Conservation (phyloP, 1,140 invertebrate species). For the Neodiprion virginianus region DNA sequence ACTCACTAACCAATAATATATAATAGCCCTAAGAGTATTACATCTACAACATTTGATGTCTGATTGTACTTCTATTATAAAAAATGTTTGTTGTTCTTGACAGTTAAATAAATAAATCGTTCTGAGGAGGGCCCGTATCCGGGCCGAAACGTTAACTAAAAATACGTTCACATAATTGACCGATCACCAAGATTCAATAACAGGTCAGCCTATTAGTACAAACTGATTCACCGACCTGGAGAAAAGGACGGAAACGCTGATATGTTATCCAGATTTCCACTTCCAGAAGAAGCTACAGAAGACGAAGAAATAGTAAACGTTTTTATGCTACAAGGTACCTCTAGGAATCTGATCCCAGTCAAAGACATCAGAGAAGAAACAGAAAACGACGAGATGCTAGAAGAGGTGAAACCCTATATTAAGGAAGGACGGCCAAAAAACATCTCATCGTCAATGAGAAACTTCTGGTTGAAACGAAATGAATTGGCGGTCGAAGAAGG, state of each 20-base stretch:
- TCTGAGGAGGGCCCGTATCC: no score
- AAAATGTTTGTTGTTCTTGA: no score
- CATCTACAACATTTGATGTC: no score
- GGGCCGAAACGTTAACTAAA: no score
- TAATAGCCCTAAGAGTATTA: no score
- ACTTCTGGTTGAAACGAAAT: slow-evolving; percentile 10
- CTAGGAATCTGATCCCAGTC: slow-evolving; percentile 14
- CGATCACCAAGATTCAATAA: no score
- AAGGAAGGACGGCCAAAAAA: slow-evolving; percentile 15
- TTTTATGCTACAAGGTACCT: slow-evolving; percentile 18
- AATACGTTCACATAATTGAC: no score
- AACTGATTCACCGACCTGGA: slow-evolving; percentile 24
- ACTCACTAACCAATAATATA: no score
- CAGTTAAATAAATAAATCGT: no score
- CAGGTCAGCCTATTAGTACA: slow-evolving; percentile 28
- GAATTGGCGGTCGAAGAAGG: slow-evolving; percentile 21
- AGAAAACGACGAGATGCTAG: slow-evolving; percentile 15
- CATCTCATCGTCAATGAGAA: neutral
- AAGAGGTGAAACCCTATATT: slow-evolving; percentile 10
- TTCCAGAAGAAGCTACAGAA: slow-evolving; percentile 20
- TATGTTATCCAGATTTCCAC: slow-evolving; percentile 28
- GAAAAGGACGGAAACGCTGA: slow-evolving; percentile 26
- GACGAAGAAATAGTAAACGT: slow-evolving; percentile 9
- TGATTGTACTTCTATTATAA: no score
- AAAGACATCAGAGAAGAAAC: slow-evolving; percentile 16